Evolutionary conservation across 92 coral and sea anemone genomes (phyloP).

Genomic region (Hydrozoanthus gracilis): DNA sequence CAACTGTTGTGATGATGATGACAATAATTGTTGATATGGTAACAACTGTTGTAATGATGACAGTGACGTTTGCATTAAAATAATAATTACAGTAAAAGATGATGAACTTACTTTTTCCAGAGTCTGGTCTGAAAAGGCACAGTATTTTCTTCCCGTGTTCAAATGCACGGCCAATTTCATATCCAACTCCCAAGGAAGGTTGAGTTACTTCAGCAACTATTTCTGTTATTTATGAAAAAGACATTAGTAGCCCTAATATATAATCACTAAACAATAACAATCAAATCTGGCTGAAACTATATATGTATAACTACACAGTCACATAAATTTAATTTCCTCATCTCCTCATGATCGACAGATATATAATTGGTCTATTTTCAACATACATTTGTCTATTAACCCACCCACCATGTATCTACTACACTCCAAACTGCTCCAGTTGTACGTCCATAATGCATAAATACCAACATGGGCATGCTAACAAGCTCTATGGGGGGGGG

Average conservation of each 20-base stretch:
- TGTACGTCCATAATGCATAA: no score
- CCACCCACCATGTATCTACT: no score
- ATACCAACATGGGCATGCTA: no score
- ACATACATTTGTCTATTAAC: no score
- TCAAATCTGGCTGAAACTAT: neutral
- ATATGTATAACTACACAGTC: neutral
- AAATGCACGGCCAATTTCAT: slow-evolving; percentile 93
- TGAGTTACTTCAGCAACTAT: slow-evolving; percentile 98
- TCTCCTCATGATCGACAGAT: no score
- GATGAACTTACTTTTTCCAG: slow-evolving; percentile 79
- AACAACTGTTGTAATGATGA: no score
- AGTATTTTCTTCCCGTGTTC: slow-evolving; percentile 89
- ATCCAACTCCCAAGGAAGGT: slow-evolving; percentile 97
- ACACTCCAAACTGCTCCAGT: no score
- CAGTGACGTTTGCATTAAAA: no score
- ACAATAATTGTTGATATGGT: neutral
- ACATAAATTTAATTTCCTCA: no score
- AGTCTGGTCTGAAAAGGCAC: slow-evolving; percentile 91
- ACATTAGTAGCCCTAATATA: neutral
- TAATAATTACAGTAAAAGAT: neutral
- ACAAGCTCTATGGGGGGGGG: no score
- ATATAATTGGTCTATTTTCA: no score
- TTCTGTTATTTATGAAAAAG: slow-evolving; percentile 54
- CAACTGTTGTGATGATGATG: no score
- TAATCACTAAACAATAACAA: neutral